Base-by-base conservation (phyloP, 1,140 invertebrate species). In the Sinonovacula constricta region DNA sequence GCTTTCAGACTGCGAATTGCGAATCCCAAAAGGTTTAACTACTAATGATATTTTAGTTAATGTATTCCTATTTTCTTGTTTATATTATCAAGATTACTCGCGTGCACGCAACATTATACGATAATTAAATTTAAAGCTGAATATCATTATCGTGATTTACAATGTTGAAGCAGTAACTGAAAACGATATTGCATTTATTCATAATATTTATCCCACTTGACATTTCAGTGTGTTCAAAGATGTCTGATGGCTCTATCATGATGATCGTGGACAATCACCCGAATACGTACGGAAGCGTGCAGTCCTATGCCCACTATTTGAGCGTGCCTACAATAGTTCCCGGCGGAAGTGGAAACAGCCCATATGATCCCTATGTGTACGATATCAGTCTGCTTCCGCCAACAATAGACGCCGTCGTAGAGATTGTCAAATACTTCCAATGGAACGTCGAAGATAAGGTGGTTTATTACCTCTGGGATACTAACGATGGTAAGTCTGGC, bases 401-500 rank as follows among this genome's bases (percentile, higher is more conserved):
- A 18, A 78, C 75, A 0, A 69, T 70, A 14, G 65, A 70, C 26
- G 75, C 75, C 15, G 60, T 68, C 15, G 66, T 53, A 2, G 66
- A 51, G 30, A 45, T 78, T 14, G 49, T 78, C 26, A 62, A 70
- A 54, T 30, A 78, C 34, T 78, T 78, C 45, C 28, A 54, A 18
- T 78, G 75, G 75, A 65, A 63, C n/a, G n/a, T n/a, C n/a, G n/a
- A n/a, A n/a, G 39, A 45, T 45, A 57, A 3, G 12, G 18, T 69
- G 1, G 75, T 78, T 3, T 78, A 78, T 51, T 78, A 78, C 33
- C 36, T 78, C 30, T 78, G 67, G 45, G 75, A 78, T 49, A 69
- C 75, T 18, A 78, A 78, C 51, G 75, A 78, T 30, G 75, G 75
- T 78, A 69, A 53, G n/a, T n/a, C n/a, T n/a, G n/a, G n/a, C n/a